Conservation (phyloP, 2,888 invertebrate species). For the Cheilosia impressa region DNA sequence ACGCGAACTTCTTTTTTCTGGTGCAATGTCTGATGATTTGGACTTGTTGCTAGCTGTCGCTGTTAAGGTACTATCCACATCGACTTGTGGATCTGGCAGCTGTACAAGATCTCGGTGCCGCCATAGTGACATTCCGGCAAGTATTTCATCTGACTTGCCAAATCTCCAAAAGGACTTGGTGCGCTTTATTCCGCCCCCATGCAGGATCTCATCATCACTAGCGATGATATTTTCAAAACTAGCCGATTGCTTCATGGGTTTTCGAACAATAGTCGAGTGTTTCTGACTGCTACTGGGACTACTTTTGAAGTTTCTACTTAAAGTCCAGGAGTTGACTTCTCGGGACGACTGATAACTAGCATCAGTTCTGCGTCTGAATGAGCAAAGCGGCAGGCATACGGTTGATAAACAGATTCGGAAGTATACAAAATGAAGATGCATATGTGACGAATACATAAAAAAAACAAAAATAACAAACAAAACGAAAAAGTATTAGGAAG, state of each 20-base stretch:
- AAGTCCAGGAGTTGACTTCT: constrained; percentile 82
- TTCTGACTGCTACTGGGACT: constrained; percentile 81
- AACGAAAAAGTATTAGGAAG: constrained; percentile 12
- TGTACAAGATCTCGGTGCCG: constrained; percentile 92
- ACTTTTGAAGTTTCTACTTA: constrained; percentile 81
- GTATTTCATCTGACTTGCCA: constrained; percentile 89
- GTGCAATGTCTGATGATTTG: constrained; percentile 19
- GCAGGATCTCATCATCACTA: constrained; percentile 82
- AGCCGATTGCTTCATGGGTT: constrained; percentile 76
- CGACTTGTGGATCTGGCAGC: constrained; percentile 79
- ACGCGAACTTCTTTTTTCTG: constrained; percentile 74
- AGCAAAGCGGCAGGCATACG: constrained; percentile 75
- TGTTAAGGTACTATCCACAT: constrained; percentile 52
- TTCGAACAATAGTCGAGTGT: constrained; percentile 76
- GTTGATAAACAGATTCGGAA: constrained; percentile 77
- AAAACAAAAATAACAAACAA: constrained; percentile 44
- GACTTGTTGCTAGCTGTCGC: constrained; percentile 55
- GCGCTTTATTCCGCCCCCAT: constrained; percentile 88
- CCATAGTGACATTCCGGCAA: constrained; percentile 95
- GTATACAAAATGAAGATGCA: constrained; percentile 49
- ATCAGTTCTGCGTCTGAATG: constrained; percentile 80
- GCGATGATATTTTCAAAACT: constrained; percentile 79
- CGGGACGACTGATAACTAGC: constrained; percentile 80
- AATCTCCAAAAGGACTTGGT: constrained; percentile 95
- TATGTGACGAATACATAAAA: constrained; percentile 50